phyloP scores from a whole-genome alignment of 2,113 vertebrate species.

The Anhinga anhinga region DNA sequence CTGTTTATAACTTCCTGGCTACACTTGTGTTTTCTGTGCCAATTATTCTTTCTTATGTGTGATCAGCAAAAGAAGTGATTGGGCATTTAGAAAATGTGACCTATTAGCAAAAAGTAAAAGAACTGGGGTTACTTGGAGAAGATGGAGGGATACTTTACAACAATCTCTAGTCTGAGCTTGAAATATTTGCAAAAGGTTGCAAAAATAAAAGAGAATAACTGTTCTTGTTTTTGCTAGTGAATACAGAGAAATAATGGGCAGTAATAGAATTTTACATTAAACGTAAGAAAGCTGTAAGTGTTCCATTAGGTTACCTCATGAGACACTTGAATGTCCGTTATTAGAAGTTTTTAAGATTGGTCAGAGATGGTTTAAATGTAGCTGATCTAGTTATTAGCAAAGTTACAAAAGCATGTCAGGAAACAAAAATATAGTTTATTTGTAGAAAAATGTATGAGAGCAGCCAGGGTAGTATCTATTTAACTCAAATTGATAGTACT shows the following conservation, averaged over 20 bases:
- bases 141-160: not conserved
- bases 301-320: not conserved
- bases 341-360: not conserved
- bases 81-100: not conserved
- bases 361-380: not conserved
- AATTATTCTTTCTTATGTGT: not conserved
- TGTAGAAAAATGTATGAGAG: not conserved
- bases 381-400: not conserved
- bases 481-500: not conserved
- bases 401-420: not conserved
- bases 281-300: not conserved
- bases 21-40: not conserved
- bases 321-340: not conserved
- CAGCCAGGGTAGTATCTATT: not conserved
- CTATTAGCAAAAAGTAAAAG: not conserved
- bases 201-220: not conserved
- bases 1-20: not conserved
- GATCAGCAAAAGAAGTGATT: not conserved
- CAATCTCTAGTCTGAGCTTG: not conserved
- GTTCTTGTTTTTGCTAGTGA: not conserved
- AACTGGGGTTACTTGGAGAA: not conserved
- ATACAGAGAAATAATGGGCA: not conserved
- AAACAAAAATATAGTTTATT: not conserved
- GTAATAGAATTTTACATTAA: not conserved
- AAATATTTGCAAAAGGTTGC: not conserved